Percentiles rank a stretch among this genome's conserved stretches.
These are phyloP conservation scores for Zygogramma bicolorata DNA, from an alignment of 2,888 invertebrate genomes.

Conservation along the genomic window DNA sequence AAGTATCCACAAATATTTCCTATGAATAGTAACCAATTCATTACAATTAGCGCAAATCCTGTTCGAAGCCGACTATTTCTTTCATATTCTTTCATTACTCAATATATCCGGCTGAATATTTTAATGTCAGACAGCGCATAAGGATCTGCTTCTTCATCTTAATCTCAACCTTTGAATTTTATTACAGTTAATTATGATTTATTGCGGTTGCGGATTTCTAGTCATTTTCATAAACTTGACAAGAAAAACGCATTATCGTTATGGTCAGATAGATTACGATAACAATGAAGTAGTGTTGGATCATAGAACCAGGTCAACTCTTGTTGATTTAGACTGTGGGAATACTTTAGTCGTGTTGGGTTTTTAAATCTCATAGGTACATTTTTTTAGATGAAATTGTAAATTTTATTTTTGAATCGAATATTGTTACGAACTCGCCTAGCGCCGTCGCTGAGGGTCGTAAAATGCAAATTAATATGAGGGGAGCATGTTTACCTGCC, in stretches of 20 bases:
- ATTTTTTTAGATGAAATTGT: no score
- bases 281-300: neutral
- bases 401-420: no score
- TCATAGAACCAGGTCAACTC: neutral
- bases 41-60: slow-evolving; percentile 14
- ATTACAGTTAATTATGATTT: slow-evolving; percentile 12
- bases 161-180: slow-evolving; percentile 27
- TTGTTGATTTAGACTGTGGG: neutral
- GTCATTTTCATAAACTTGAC: slow-evolving; percentile 15
- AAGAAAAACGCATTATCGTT: slow-evolving; percentile 21
- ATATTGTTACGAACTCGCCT: no score
- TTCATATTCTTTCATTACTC: slow-evolving; percentile 10
- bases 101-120: slow-evolving; percentile 22
- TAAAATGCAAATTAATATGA: no score
- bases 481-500: no score
- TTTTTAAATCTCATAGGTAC: no score
- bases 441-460: no score
- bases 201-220: neutral
- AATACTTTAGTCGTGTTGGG: neutral
- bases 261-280: slow-evolving; percentile 1
- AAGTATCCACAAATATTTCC: neutral
- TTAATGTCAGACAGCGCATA: slow-evolving; percentile 37
- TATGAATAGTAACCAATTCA: neutral
- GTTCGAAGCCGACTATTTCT: slow-evolving; percentile 5
- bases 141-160: slow-evolving; percentile 24